Base-by-base conservation (phyloP, 2,888 invertebrate genomes). In the Caenorhabditis uteleia region DNA sequence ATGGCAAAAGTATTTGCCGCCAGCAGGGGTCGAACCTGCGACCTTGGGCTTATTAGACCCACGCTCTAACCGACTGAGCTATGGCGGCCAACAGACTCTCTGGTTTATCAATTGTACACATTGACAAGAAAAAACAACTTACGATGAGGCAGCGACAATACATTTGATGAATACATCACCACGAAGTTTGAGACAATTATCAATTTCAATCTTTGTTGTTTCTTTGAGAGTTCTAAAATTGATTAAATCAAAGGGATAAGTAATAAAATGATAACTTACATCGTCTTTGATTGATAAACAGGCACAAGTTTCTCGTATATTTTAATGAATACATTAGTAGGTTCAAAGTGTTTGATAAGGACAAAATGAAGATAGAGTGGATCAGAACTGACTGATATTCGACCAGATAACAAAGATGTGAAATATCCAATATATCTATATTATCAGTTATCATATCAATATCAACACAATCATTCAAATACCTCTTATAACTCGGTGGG, bases 91-190 rank as follows among this genome's bases (percentile, higher is more conserved):
- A n/a, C n/a, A n/a, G n/a, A n/a, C n/a, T n/a, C n/a, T n/a, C n/a
- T n/a, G n/a, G n/a, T n/a, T n/a, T n/a, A n/a, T n/a, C n/a, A n/a
- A n/a, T n/a, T n/a, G n/a, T n/a, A n/a, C 31, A 14, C 31, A 7
- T 29, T 14, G 31, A 29, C 12, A 29, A 44, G 16, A 33, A 16
- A 21, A 34, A 10, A 36, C 29, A 45, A 59, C 65, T 49, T 12
- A 65, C 65, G 54, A 50, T n/a, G 65, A 65, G 18, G 58, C 58
- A 4, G 65, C 54, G 6, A 59, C 29, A 34, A 68, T 58, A 84
- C 93, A 93, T 84, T 93, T 92, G 80, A 94, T 89, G 64, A 93
- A 87, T 74, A 94, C 90, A 85, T 94, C 94, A 14, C 94, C 93
- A 48, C 92, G 88, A 16, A 94, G 87, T 49, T 90, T 89, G 42